These are phyloP conservation scores for Ailurus styani DNA, from an alignment of 2,113 vertebrate species.

Conservation along the genomic window DNA sequence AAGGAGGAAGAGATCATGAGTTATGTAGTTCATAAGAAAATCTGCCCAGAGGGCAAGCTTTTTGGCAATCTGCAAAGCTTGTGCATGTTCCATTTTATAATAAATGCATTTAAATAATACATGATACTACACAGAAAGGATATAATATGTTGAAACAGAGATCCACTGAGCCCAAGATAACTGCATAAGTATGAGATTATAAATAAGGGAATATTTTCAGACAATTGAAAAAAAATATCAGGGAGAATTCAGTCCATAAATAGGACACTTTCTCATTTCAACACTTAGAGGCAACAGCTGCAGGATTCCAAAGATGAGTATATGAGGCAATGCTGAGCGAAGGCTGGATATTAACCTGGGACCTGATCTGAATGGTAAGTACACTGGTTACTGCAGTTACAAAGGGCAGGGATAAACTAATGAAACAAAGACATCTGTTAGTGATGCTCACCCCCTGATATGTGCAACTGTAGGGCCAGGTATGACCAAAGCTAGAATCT, in stretches of 20 bases:
- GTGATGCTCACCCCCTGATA: not conserved
- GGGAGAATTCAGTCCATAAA: constrained; percentile 3
- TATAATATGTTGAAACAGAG: constrained; percentile 44
- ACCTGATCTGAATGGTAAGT: not conserved
- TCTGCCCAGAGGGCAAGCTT: constrained; percentile 45
- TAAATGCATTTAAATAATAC: constrained; percentile 64
- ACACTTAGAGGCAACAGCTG: not conserved
- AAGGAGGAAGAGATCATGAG: constrained; percentile 38
- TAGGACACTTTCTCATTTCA: constrained; percentile 38
- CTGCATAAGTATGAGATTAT: constrained; percentile 48
- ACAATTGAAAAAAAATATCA: constrained; percentile 38
- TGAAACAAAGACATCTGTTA: not conserved
- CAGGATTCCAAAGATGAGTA: not conserved
- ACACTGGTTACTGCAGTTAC: not conserved
- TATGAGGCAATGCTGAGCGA: not conserved
- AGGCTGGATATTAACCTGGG: not conserved
- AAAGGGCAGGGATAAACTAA: not conserved
- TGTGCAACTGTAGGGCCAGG: not conserved
- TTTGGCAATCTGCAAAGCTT: constrained; percentile 6
- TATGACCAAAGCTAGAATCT: not conserved
- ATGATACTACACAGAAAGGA: constrained; percentile 13
- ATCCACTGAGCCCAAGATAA: constrained; percentile 27
- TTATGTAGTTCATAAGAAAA: constrained; percentile 65
- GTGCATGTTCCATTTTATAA: constrained; percentile 26
- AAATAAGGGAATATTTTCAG: constrained; percentile 63